Conservation (phyloP, 2,113 vertebrate species). For the Oenanthe melanoleuca region DNA sequence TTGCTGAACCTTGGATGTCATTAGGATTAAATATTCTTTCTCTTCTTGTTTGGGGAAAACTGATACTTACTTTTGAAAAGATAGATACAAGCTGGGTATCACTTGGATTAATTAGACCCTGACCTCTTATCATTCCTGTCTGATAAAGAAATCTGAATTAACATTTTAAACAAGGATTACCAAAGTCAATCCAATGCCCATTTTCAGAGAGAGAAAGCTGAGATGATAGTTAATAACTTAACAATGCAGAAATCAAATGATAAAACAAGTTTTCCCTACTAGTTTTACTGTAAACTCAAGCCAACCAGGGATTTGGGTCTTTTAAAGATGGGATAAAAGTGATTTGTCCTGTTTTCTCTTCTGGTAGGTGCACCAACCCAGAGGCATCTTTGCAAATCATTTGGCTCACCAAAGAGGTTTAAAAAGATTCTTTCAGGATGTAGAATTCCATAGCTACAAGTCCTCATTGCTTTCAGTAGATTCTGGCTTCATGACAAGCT, state of each 20-base stretch:
- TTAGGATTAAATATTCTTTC: slow-evolving; percentile 27
- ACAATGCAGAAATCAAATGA: not conserved
- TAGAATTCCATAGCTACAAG: not conserved
- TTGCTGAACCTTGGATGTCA: not conserved
- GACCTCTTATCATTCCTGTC: not conserved
- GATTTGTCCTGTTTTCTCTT: not conserved
- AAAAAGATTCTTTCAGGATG: not conserved
- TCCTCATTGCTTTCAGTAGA: not conserved
- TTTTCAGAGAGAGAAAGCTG: not conserved
- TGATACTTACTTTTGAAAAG: not conserved
- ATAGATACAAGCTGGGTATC: not conserved
- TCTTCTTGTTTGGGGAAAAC: not conserved
- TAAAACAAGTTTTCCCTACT: not conserved
- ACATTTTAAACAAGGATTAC: not conserved
- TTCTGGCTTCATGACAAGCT: not conserved
- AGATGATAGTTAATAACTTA: not conserved
- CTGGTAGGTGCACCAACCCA: not conserved
- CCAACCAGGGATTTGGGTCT: not conserved
- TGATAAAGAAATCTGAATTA: not conserved
- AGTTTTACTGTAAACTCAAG: not conserved
- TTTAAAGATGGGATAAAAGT: not conserved
- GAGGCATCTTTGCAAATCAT: not conserved
- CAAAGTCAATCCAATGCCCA: not conserved
- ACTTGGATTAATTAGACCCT: not conserved
- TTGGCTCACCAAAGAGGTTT: not conserved